Base-by-base conservation (phyloP, 1,140 invertebrate species). In the Dinoponera quadriceps region DNA sequence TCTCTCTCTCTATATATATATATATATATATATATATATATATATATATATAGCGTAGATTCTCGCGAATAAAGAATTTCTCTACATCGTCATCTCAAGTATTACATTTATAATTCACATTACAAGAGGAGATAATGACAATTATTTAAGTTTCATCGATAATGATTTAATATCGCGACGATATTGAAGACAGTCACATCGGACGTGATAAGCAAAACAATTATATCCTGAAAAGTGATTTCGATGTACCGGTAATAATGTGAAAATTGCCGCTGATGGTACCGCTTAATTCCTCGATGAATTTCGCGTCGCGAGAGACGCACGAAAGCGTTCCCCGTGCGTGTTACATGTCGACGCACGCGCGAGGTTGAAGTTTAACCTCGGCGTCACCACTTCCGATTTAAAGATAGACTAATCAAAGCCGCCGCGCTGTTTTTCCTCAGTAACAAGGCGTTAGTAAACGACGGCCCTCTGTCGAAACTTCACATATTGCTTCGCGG, bases 321-420 rank as follows among this genome's bases (percentile, higher is more conserved):
- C 13, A 20, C 33, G 14, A 25, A 65, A 4, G n/a, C 33, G 29
- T 63, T n/a, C 27, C 1, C 29, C 54, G 54, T 9, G n/a, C 54
- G 54, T 55, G 54, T 22, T 44, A 5, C n/a, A 14, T 22, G 38
- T 18, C 63, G 38, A 65, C 4, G 38, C 54, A 44, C 0, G 7
- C 38, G 7, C 38, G 27, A 65, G n/a, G 33, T 65, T 65, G 33
- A 65, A 65, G 20, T 65, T 65, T 65, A 14, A 65, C 48, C 63
- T 65, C 11, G 27, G 18, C 18, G 16, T n/a, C 29, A 0, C 13
- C 33, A 14, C 22, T 3, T 22, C 38, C 1, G 20, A 44, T 65
- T 65, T 48, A 65, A 44, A 65, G 13, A 44, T 65, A 65, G 63
- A 48, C 20, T 3, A 11, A 55, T 55, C 20, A 55, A 55, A 55